Evolutionary conservation across 2,113 vertebrate genomes (phyloP).

Genomic region (Aldabrachelys gigantea): DNA sequence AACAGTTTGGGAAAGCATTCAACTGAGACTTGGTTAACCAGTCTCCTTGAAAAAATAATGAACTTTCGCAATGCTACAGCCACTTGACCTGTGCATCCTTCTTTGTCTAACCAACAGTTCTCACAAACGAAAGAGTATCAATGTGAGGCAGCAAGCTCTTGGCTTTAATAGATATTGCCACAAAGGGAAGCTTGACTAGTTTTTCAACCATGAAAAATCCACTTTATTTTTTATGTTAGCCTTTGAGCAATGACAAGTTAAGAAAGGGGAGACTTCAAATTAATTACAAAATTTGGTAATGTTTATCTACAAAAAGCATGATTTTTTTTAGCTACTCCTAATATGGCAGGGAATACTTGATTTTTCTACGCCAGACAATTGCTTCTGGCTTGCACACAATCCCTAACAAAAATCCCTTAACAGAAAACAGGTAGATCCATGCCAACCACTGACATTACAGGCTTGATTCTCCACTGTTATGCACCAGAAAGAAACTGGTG

Average conservation of each 20-base stretch:
- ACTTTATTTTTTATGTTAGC: background rate
- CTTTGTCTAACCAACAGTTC: background rate
- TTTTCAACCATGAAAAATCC: background rate
- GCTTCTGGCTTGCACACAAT: background rate
- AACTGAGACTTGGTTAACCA: background rate
- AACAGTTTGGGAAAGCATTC: constrained; percentile 2
- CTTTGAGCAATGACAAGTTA: background rate
- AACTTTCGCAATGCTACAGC: background rate
- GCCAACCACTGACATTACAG: background rate
- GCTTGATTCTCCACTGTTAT: background rate
- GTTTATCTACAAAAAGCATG: background rate
- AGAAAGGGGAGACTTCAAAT: background rate
- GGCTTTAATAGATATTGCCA: background rate
- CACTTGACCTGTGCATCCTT: background rate
- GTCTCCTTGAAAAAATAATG: background rate
- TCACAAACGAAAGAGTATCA: background rate
- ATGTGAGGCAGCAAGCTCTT: background rate
- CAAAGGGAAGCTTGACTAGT: background rate
- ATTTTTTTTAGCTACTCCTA: accelerated
- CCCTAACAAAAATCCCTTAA: background rate
- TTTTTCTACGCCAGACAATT: background rate
- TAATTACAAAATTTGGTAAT: accelerated
- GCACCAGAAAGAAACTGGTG: background rate
- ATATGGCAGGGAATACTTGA: background rate
- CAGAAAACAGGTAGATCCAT: background rate